Percentiles rank a stretch among this genome's conserved stretches.
Evolutionary conservation across 2,888 invertebrate genomes (phyloP).

Genomic region (Drosophila buzzatii): DNA sequence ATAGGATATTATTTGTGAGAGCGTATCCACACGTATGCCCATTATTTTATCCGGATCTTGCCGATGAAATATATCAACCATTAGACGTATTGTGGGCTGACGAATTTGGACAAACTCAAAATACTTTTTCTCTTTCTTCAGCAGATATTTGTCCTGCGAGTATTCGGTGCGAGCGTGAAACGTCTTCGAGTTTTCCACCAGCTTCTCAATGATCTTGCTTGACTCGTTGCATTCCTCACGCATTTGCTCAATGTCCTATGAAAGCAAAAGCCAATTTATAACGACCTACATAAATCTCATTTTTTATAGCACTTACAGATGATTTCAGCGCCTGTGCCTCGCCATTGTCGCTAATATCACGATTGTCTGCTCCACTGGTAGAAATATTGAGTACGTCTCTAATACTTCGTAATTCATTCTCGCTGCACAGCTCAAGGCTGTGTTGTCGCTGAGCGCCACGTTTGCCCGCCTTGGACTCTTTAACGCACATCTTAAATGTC

Average conservation of each 20-base stretch:
- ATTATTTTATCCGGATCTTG: slow-evolving; percentile 91
- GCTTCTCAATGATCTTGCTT: slow-evolving; percentile 92
- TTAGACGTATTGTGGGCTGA: slow-evolving; percentile 92
- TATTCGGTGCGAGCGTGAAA: slow-evolving; percentile 96
- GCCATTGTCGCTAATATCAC: slow-evolving; percentile 91
- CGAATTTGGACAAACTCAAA: slow-evolving; percentile 92
- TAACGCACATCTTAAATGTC: slow-evolving; percentile 91
- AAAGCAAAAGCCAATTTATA: not conserved
- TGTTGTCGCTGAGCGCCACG: slow-evolving; percentile 86
- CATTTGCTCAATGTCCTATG: slow-evolving; percentile 92
- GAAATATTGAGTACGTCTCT: slow-evolving; percentile 89
- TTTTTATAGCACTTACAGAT: slow-evolving; percentile 10
- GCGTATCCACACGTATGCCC: slow-evolving; percentile 93
- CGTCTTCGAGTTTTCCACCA: slow-evolving; percentile 96
- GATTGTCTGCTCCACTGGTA: slow-evolving; percentile 92
- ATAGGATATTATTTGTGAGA: slow-evolving; percentile 94
- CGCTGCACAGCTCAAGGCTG: slow-evolving; percentile 86
- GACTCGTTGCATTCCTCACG: slow-evolving; percentile 91
- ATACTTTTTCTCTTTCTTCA: slow-evolving; percentile 98
- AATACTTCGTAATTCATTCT: slow-evolving; percentile 86
- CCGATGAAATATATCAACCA: slow-evolving; percentile 93
- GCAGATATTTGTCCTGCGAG: slow-evolving; percentile 96
- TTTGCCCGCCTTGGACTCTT: slow-evolving; percentile 82
- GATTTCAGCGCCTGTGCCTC: slow-evolving; percentile 92
- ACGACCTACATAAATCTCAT: not conserved